phyloP scores from a whole-genome alignment of 1,140 invertebrate species.

The Zaprionus tsacasi region DNA sequence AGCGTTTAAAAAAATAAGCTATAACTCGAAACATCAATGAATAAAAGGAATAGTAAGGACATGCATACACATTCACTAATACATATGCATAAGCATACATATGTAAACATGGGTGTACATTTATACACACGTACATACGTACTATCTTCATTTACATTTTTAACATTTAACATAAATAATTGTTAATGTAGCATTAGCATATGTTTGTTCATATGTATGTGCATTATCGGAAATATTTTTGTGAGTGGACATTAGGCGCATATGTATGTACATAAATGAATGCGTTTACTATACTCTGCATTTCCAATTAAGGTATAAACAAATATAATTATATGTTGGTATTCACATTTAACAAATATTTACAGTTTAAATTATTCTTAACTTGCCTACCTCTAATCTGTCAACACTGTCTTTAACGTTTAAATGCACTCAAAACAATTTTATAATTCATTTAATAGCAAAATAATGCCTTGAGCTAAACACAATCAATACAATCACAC shows the following conservation, averaged over 20 bases:
- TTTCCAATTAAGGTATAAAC: slow-evolving; percentile 5
- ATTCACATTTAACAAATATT: not conserved
- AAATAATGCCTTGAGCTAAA: slow-evolving; percentile 67
- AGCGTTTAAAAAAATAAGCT: too few species aligned
- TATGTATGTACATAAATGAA: not conserved
- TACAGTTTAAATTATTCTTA: not conserved
- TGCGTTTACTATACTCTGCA: not conserved
- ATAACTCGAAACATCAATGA: not conserved
- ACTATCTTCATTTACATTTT: not conserved
- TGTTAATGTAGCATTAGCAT: not conserved
- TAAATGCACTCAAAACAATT: slow-evolving; percentile 41
- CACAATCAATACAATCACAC: slow-evolving; percentile 75
- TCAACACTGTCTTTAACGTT: slow-evolving; percentile 21
- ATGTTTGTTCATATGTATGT: not conserved
- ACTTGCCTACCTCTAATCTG: not conserved
- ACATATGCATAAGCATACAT: not conserved
- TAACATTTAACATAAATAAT: not conserved
- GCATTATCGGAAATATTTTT: not conserved
- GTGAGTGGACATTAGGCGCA: not conserved
- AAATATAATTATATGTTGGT: not conserved
- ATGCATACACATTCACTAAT: not conserved
- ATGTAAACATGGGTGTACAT: not conserved
- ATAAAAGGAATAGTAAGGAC: not conserved
- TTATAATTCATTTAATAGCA: slow-evolving; percentile 61
- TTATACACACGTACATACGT: not conserved